Conservation (phyloP, 1,140 invertebrate genomes). For the Mylabris phalerata region DNA sequence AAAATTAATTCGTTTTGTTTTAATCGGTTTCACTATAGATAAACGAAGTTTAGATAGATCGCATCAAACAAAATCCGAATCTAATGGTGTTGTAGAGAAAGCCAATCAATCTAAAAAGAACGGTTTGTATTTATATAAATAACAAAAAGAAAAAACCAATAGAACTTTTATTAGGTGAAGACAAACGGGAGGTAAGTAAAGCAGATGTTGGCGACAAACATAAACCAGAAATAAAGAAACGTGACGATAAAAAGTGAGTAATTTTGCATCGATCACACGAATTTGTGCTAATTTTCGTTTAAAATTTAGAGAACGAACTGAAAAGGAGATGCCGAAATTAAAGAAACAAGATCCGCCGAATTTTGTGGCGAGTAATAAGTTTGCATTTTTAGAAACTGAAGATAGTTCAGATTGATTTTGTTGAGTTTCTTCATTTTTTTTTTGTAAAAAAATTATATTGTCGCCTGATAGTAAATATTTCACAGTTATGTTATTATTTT, state of each 20-base stretch:
- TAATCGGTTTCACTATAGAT: not conserved
- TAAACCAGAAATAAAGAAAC: constrained; percentile 13
- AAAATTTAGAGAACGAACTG: constrained; percentile 29
- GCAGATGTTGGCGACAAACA: constrained; percentile 3
- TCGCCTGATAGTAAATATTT: constrained; percentile 7
- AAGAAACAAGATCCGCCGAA: constrained; percentile 37
- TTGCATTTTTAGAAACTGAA: constrained; percentile 40
- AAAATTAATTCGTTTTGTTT: not conserved
- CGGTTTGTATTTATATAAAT: not conserved
- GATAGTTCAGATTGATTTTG: constrained; percentile 22
- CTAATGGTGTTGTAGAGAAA: constrained; percentile 6
- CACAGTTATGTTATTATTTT: constrained; percentile 14
- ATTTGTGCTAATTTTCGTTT: not conserved
- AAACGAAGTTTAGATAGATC: constrained; percentile 1
- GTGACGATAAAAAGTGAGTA: constrained; percentile 28
- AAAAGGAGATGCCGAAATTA: constrained; percentile 39
- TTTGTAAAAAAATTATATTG: constrained; percentile 2
- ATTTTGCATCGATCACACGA: not conserved
- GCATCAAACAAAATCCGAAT: not conserved
- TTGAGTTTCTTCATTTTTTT: not conserved
- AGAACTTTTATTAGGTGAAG: constrained; percentile 4
- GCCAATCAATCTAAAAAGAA: not conserved
- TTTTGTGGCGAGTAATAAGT: constrained; percentile 36
- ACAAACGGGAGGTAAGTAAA: constrained; percentile 3
- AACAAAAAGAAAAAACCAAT: not conserved